These are phyloP conservation scores for Leptodactylus fuscus DNA, from an alignment of 2,113 vertebrate species.

Conservation along the genomic window DNA sequence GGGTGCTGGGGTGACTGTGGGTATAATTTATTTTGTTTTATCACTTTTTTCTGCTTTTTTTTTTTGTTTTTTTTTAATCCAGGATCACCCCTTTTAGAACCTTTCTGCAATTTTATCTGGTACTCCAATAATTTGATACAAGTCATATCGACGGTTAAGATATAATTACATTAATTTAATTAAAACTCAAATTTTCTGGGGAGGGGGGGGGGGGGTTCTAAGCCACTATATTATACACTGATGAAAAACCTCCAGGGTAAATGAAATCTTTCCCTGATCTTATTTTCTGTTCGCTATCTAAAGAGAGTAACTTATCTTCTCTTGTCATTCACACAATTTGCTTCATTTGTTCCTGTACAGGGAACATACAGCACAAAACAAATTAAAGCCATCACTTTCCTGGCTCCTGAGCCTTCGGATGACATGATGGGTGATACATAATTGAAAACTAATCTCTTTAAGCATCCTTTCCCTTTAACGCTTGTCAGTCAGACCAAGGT, in stretches of 20 bases:
- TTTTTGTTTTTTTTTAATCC: too few species aligned
- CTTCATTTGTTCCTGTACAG: slow-evolving; percentile 42
- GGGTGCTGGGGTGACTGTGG: too few species aligned
- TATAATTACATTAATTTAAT: not conserved
- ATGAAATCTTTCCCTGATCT: slow-evolving; percentile 52
- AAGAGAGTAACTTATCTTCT: slow-evolving; percentile 51
- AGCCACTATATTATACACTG: slow-evolving; percentile 16
- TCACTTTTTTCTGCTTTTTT: too few species aligned
- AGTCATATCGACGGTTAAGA: too few species aligned
- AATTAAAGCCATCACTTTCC: slow-evolving; percentile 51
- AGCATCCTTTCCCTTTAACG: slow-evolving; percentile 39
- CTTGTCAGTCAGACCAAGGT: slow-evolving; percentile 41
- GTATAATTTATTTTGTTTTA: too few species aligned
- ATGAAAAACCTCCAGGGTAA: slow-evolving; percentile 23
- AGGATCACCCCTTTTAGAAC: too few species aligned
- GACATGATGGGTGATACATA: slow-evolving; percentile 49
- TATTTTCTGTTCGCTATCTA: slow-evolving; percentile 36
- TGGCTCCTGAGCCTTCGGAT: slow-evolving; percentile 4
- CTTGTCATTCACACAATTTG: slow-evolving; percentile 52
- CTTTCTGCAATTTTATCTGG: too few species aligned
- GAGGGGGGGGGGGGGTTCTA: too few species aligned
- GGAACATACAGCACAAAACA: slow-evolving; percentile 39
- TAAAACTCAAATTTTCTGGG: not conserved
- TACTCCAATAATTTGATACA: too few species aligned
- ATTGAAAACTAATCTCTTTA: slow-evolving; percentile 57